Base-by-base conservation (phyloP, 2,113 vertebrate genomes). In the Lepisosteus oculatus region DNA sequence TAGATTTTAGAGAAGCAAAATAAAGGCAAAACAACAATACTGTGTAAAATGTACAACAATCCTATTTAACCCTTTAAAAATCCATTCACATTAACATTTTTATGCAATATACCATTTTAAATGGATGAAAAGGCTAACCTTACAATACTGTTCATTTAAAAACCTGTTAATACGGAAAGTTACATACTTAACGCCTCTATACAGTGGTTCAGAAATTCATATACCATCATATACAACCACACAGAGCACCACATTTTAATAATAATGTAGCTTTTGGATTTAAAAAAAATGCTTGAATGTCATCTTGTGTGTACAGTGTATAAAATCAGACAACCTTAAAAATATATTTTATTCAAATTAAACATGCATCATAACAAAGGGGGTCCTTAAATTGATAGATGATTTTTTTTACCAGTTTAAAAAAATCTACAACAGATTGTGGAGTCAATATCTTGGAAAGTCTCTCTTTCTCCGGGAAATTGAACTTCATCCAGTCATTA, bases 401-500 rank as follows among this genome's bases (percentile, higher is more conserved):
- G 45, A 59, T 65, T 61, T 76, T 65, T 65, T 66, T 65, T 77
- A 71, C 44, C 71, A 73, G 71, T 67, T 77, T 74, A n/a, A 51
- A 65, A 42, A 77, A 76, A 82, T 79, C 72, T 83, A 78, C 80
- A 80, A 73, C 62, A 73, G 61, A 77, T 75, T 54, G 74, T 43
- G 69, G 54, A 71, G 70, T 51, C 51, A 59, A 59, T 1, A 43
- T 75, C 51, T 59, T 41, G 70, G 55, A 55, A 45, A 55, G n/a
- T 4, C 47, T 51, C 9, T 43, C 9, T 51, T 61, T 65, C 11
- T 29, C 59, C 57, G 56, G 56, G 11, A 3, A n/a, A n/a, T n/a
- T 59, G 12, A 59, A 61, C 44, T 47, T 92, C 93, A 97, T 75
- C 93, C 95, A 0, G 91, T 89, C 91, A 94, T 88, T 78, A 95